These are phyloP conservation scores for Palythoa grandiflora DNA, from an alignment of 92 coral and sea anemone genomes.

Conservation along the genomic window DNA sequence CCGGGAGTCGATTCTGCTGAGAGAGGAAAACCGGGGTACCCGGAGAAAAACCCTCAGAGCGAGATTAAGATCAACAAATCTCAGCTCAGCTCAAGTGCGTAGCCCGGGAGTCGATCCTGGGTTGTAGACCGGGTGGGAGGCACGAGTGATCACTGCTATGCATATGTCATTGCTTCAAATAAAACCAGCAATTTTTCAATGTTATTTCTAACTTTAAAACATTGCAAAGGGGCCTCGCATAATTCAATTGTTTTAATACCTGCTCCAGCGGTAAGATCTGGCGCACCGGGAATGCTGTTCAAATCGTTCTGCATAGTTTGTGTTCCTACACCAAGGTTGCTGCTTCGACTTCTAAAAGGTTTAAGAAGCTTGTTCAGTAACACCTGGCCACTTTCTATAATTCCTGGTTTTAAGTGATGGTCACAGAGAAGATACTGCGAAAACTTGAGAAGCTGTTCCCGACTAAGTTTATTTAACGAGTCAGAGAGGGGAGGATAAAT, in stretches of 20 bases:
- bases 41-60: too few relatives aligned
- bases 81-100: too few relatives aligned
- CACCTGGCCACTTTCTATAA: slow-evolving; percentile 21
- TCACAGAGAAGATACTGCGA: slow-evolving; percentile 22
- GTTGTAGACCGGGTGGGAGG: too few relatives aligned
- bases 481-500: slow-evolving; percentile 16
- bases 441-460: slow-evolving; percentile 22
- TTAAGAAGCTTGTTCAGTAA: slow-evolving; percentile 12
- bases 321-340: not conserved
- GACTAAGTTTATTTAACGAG: slow-evolving; percentile 16
- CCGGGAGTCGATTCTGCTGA: too few relatives aligned
- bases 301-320: not conserved
- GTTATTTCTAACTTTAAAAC: too few relatives aligned
- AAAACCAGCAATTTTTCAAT: too few relatives aligned
- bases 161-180: too few relatives aligned
- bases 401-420: slow-evolving; percentile 5
- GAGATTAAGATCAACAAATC: too few relatives aligned
- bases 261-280: slow-evolving; percentile 27
- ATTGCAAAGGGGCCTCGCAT: too few relatives aligned
- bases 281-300: slow-evolving; percentile 30
- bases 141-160: too few relatives aligned
- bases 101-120: too few relatives aligned
- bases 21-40: too few relatives aligned
- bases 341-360: not conserved
- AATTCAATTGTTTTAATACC: not conserved